These are phyloP conservation scores for Maniola jurtina DNA, from an alignment of 1,140 invertebrate genomes.

Conservation along the genomic window DNA sequence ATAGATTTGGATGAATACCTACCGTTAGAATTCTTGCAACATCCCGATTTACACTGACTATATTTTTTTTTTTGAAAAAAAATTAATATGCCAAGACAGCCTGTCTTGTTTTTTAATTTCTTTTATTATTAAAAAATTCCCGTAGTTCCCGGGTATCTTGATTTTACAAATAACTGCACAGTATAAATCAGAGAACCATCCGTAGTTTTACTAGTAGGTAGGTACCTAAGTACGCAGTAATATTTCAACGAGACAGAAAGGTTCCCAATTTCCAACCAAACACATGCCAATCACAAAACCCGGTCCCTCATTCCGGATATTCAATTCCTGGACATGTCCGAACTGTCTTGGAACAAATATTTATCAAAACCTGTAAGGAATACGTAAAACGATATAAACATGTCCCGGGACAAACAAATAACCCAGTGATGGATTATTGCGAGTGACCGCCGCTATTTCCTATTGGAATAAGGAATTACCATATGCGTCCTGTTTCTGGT, in stretches of 20 bases:
- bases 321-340: conserved; percentile 72
- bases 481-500: conserved; percentile 63
- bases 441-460: conserved; percentile 75
- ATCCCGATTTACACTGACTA: no score
- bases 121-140: no score
- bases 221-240: conserved; percentile 7
- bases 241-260: conserved; percentile 20
- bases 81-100: no score
- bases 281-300: conserved; percentile 66
- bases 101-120: no score
- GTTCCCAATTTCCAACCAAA: conserved; percentile 31
- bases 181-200: not conserved
- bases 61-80: no score
- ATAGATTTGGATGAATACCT: no score
- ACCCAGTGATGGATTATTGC: conserved; percentile 76
- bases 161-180: no score
- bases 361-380: conserved; percentile 77
- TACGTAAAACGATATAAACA: conserved; percentile 76
- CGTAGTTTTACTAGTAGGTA: conserved; percentile 1
- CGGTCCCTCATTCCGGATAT: conserved; percentile 60
- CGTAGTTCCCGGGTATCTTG: no score
- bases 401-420: conserved; percentile 64
- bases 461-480: conserved; percentile 78
- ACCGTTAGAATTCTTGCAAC: no score
- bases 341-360: conserved; percentile 73